A percentile compares a stretch with the other conserved stretches of the same genome.
These are phyloP conservation scores for Calliopsis andreniformis DNA, from an alignment of 1,140 invertebrate species.

Conservation along the genomic window DNA sequence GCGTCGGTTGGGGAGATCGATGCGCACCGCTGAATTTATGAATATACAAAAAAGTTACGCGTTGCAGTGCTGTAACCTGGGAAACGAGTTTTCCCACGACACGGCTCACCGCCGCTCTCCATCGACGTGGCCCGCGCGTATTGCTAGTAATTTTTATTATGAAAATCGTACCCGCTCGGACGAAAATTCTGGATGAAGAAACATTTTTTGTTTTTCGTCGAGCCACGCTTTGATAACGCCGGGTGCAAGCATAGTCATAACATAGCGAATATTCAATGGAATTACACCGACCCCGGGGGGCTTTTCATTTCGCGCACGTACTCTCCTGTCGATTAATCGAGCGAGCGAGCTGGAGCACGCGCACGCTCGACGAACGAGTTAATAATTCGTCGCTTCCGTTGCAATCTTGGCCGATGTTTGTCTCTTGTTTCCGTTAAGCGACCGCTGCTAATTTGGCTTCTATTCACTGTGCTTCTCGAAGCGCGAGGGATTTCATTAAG, in stretches of 20 bases:
- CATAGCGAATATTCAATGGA: not conserved
- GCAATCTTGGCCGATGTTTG: constrained; percentile 31
- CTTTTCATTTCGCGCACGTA: not conserved
- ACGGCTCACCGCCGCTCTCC: not conserved
- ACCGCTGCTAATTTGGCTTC: constrained; percentile 44
- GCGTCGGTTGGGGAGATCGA: not conserved
- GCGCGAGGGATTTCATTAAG: constrained; percentile 70
- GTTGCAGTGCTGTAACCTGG: constrained; percentile 10
- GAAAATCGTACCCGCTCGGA: not conserved
- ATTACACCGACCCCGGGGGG: not conserved
- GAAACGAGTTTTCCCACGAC: constrained; percentile 4
- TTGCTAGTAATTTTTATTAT: constrained; percentile 24
- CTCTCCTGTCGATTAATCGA: constrained; percentile 15
- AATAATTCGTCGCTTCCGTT: constrained; percentile 20
- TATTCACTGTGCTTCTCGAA: constrained; percentile 72
- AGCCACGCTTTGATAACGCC: not conserved
- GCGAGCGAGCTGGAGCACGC: not conserved
- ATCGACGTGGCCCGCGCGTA: not conserved
- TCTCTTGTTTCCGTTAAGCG: constrained; percentile 21
- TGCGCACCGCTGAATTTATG: constrained; percentile 36
- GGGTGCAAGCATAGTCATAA: not conserved
- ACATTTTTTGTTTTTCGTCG: not conserved
- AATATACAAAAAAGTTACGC: constrained; percentile 41
- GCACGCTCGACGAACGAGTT: constrained; percentile 16
- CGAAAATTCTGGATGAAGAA: not conserved